Evolutionary conservation across 2,113 vertebrate genomes (phyloP).

Genomic region (Fulica atra): DNA sequence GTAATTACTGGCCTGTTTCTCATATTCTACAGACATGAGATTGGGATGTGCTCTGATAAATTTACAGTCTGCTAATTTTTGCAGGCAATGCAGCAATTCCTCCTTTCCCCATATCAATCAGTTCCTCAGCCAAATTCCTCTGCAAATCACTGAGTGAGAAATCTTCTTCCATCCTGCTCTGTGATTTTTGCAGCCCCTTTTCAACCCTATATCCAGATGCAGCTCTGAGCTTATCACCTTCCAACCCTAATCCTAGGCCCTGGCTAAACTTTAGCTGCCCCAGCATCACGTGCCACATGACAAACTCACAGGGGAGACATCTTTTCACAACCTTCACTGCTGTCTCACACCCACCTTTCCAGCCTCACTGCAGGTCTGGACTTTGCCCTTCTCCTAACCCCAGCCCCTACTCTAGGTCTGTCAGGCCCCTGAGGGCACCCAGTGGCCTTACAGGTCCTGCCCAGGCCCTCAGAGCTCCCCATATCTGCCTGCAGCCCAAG

Average conservation of each 20-base stretch:
- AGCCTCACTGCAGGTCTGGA: accelerated
- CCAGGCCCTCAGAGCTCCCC: too few relatives aligned
- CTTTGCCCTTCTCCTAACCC: background rate
- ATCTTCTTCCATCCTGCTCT: background rate
- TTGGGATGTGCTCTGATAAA: background rate
- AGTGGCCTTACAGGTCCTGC: background rate
- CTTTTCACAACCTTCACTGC: background rate
- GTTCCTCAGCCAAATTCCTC: background rate
- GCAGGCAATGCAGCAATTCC: background rate
- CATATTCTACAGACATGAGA: background rate
- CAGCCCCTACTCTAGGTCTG: background rate
- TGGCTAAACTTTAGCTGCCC: background rate
- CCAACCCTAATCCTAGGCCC: background rate
- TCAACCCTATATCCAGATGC: background rate
- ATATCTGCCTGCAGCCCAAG: too few relatives aligned
- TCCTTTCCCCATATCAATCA: background rate
- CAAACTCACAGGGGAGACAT: background rate
- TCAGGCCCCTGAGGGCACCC: background rate
- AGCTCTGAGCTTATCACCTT: background rate
- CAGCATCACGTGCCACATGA: accelerated
- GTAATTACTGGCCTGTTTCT: background rate
- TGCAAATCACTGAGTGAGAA: background rate
- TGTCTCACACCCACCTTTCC: background rate
- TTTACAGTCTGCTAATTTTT: background rate
- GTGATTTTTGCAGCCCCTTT: background rate